phyloP scores from a whole-genome alignment of 1,140 invertebrate genomes.

The Panonychus citri region DNA sequence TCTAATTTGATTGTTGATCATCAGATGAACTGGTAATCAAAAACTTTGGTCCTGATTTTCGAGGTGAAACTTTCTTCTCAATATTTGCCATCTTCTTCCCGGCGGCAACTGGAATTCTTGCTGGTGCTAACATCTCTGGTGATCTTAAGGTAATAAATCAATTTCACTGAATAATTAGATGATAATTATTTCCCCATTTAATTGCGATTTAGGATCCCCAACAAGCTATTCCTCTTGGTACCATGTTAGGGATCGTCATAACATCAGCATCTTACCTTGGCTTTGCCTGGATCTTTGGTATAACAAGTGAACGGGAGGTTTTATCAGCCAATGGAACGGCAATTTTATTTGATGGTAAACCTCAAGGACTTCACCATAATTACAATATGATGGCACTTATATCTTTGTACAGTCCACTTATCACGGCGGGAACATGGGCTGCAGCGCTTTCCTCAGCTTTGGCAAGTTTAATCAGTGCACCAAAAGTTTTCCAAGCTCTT shows the following conservation, averaged over 20 bases:
- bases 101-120: constrained; percentile 31
- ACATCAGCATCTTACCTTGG: constrained; percentile 59
- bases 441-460: constrained; percentile 37
- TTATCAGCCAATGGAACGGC: constrained; percentile 35
- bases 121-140: constrained; percentile 33
- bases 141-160: constrained; percentile 18
- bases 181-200: not conserved
- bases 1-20: too few species aligned
- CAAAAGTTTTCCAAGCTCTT: constrained; percentile 34
- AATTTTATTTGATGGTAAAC: not conserved
- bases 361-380: not conserved
- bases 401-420: constrained; percentile 28
- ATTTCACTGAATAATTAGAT: not conserved
- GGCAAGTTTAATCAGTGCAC: constrained; percentile 35
- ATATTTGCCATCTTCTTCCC: constrained; percentile 33
- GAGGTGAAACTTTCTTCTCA: constrained; percentile 26
- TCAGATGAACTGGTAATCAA: constrained; percentile 12
- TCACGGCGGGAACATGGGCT: constrained; percentile 35
- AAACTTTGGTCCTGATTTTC: constrained; percentile 27
- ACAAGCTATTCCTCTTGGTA: constrained; percentile 40
- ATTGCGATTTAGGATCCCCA: constrained; percentile 35
- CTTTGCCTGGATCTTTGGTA: constrained; percentile 53
- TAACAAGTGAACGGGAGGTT: constrained; percentile 39
- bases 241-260: constrained; percentile 52
- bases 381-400: constrained; percentile 27